phyloP scores from a whole-genome alignment of 2,113 vertebrate species.

The Platichthys stellatus region DNA sequence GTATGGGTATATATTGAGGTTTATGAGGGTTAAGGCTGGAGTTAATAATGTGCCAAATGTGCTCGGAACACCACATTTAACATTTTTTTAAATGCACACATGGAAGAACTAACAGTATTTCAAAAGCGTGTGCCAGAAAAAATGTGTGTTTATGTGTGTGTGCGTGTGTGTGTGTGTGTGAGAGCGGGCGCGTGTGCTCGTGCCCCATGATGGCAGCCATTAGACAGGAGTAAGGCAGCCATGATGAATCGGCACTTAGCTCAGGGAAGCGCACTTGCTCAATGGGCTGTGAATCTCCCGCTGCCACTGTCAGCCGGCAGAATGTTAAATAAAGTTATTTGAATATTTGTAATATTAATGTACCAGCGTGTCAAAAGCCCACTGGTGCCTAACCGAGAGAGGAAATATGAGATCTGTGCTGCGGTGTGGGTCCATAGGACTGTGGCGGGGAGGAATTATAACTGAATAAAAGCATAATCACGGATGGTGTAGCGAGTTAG shows the following conservation, averaged over 20 bases:
- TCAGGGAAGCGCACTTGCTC: conserved; percentile 77
- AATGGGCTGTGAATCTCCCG: conserved; percentile 81
- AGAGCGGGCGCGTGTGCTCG: conserved; percentile 26
- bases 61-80: conserved; percentile 49
- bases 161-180: neutral
- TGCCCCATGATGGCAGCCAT: conserved; percentile 75
- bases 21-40: conserved; percentile 41
- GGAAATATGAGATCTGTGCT: conserved; percentile 67
- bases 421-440: conserved; percentile 26
- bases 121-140: neutral
- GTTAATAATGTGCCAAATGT: conserved; percentile 62
- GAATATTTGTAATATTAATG: conserved; percentile 86
- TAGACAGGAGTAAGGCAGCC: conserved; percentile 79
- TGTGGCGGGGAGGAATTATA: conserved; percentile 18
- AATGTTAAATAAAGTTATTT: conserved; percentile 87
- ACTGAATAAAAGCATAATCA: conserved; percentile 47
- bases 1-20: conserved; percentile 14
- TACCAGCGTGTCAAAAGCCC: conserved; percentile 73
- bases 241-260: conserved; percentile 82
- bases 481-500: conserved; percentile 11
- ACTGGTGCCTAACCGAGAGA: conserved; percentile 65
- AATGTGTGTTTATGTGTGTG: conserved; percentile 29
- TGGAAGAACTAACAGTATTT: conserved; percentile 40
- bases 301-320: conserved; percentile 74
- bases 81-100: conserved; percentile 52